Conservation (phyloP, 2,113 vertebrate genomes). For the Hypocryptadius cinnamomeus region DNA sequence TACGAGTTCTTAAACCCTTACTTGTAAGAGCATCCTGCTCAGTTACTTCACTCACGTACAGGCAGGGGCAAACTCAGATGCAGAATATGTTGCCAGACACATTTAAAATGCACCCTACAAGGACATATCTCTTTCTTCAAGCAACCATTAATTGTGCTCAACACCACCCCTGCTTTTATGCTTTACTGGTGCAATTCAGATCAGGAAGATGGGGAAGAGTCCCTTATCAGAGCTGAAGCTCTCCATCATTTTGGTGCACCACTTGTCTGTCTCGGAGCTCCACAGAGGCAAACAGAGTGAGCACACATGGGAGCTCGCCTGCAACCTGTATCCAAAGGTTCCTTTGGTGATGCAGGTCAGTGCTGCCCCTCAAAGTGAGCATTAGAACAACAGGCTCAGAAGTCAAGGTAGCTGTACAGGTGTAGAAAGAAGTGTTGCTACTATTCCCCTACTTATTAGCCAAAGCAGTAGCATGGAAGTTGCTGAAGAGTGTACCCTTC, state of each 20-base stretch:
- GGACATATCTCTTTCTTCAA: not conserved
- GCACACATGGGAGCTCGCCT: accelerated
- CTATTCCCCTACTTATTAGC: not conserved
- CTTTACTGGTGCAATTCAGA: not conserved
- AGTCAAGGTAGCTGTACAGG: not conserved
- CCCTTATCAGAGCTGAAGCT: not conserved
- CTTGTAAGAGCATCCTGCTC: not conserved
- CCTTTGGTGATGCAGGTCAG: not conserved
- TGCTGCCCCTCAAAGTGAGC: not conserved
- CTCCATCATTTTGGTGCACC: not conserved
- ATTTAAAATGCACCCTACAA: constrained; percentile 19
- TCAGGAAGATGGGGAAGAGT: not conserved
- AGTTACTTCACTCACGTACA: constrained; percentile 23
- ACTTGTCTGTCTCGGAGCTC: accelerated
- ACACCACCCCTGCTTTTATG: not conserved
- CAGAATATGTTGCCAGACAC: constrained; percentile 7
- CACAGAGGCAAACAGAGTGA: not conserved
- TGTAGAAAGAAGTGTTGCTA: not conserved
- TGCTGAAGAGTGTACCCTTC: not conserved
- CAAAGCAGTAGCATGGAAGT: not conserved
- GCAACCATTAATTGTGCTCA: not conserved
- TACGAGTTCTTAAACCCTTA: not conserved
- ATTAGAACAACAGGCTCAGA: not conserved
- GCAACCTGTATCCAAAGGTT: not conserved
- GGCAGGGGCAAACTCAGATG: constrained; percentile 26